phyloP scores from a whole-genome alignment of 2,113 vertebrate species.

The Psephotus haematonotus region DNA sequence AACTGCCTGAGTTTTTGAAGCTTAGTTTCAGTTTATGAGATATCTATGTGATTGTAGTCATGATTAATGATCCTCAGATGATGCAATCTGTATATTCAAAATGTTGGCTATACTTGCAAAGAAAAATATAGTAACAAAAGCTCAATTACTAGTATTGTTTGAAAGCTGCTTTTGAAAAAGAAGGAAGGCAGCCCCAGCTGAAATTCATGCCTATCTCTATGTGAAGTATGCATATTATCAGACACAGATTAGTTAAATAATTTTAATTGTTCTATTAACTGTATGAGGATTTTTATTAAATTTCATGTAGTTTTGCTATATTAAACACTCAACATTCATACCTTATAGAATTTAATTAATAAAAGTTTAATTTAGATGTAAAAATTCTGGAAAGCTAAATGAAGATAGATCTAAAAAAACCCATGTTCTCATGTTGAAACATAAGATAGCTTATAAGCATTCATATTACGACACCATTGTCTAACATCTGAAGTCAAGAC shows the following conservation, averaged over 20 bases:
- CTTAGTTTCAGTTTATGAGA: background rate
- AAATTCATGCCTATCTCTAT: background rate
- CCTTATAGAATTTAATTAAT: background rate
- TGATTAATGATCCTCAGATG: background rate
- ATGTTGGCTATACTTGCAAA: background rate
- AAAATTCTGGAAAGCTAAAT: background rate
- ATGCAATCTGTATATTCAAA: background rate
- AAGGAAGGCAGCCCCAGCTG: background rate
- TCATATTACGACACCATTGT: background rate
- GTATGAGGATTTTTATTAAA: background rate
- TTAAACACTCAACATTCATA: background rate
- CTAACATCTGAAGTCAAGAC: background rate
- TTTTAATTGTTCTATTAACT: background rate
- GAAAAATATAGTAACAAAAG: background rate
- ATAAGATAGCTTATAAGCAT: background rate
- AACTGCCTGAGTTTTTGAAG: background rate
- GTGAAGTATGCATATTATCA: background rate
- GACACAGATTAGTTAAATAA: background rate
- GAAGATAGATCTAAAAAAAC: background rate
- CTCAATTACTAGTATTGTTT: background rate
- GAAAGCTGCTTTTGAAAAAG: background rate
- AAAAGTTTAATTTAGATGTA: background rate
- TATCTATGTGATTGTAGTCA: background rate
- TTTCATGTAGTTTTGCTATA: background rate
- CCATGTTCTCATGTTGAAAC: background rate